These are phyloP conservation scores for Trichosurus vulpecula DNA, from an alignment of 2,797 vertebrate species.

Conservation along the genomic window DNA sequence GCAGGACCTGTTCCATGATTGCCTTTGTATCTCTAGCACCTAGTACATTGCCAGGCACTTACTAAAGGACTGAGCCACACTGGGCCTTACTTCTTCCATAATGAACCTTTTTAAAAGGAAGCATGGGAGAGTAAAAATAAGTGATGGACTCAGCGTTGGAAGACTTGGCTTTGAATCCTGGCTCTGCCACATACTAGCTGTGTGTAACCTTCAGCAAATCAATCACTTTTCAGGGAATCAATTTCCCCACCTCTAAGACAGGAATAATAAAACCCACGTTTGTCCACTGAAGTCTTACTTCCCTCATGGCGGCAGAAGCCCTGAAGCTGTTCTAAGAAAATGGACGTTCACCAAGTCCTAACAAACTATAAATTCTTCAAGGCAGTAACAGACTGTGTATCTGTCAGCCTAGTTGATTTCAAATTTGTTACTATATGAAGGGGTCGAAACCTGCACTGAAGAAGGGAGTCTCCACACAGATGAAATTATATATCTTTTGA, in stretches of 20 bases:
- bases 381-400: background rate
- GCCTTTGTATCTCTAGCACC: background rate
- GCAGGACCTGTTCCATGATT: background rate
- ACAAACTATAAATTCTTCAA: background rate
- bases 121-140: background rate
- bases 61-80: background rate
- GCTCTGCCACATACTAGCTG: background rate
- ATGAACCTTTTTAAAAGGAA: background rate
- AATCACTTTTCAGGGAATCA: slow-evolving; percentile 31
- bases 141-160: background rate
- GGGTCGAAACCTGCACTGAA: background rate
- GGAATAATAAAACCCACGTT: background rate
- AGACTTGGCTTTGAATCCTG: background rate
- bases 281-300: background rate
- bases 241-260: slow-evolving; percentile 18
- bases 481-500: background rate
- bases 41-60: background rate
- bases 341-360: background rate
- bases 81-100: background rate
- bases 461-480: background rate
- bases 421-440: background rate
- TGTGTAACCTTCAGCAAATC: slow-evolving; percentile 19
- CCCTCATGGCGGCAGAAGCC: background rate
- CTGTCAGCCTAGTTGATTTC: background rate
- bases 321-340: background rate